phyloP scores from a whole-genome alignment of 1,140 invertebrate genomes.

The Sycophila sp. region DNA sequence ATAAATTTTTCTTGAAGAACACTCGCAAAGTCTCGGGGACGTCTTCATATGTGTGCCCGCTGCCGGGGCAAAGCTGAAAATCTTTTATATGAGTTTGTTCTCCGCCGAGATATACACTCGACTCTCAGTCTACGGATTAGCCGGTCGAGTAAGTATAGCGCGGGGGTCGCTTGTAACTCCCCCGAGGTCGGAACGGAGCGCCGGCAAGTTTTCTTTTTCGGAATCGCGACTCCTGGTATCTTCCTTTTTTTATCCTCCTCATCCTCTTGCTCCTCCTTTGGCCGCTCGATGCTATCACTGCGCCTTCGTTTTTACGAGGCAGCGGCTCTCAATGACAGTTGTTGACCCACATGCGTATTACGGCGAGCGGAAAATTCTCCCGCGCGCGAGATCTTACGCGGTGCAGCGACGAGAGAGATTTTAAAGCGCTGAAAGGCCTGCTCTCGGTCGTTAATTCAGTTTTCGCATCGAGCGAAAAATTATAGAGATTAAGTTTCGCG shows the following conservation, averaged over 20 bases:
- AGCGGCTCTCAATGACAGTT: conserved; percentile 24
- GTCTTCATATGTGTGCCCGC: neutral
- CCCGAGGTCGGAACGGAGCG: neutral
- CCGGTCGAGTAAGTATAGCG: neutral
- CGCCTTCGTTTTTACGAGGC: neutral
- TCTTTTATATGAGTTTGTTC: neutral
- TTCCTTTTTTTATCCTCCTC: neutral
- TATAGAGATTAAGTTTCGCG: too few relatives aligned
- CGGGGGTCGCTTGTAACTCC: neutral
- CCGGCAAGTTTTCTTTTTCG: neutral
- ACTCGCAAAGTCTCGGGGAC: neutral
- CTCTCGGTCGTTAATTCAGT: too few relatives aligned
- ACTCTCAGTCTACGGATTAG: neutral
- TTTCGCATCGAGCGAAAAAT: too few relatives aligned
- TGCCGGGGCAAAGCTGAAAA: conserved; percentile 3
- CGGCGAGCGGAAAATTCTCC: too few relatives aligned
- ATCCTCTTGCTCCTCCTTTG: too few relatives aligned
- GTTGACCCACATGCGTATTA: conserved; percentile 31
- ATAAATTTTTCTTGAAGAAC: conserved; percentile 4
- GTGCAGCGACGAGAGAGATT: neutral
- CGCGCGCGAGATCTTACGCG: neutral
- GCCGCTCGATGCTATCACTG: too few relatives aligned
- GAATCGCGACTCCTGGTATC: conserved; percentile 14
- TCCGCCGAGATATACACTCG: neutral
- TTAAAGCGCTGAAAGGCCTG: neutral